Conservation (phyloP, 2,888 invertebrate species). For the Platerodrilus igneus region DNA sequence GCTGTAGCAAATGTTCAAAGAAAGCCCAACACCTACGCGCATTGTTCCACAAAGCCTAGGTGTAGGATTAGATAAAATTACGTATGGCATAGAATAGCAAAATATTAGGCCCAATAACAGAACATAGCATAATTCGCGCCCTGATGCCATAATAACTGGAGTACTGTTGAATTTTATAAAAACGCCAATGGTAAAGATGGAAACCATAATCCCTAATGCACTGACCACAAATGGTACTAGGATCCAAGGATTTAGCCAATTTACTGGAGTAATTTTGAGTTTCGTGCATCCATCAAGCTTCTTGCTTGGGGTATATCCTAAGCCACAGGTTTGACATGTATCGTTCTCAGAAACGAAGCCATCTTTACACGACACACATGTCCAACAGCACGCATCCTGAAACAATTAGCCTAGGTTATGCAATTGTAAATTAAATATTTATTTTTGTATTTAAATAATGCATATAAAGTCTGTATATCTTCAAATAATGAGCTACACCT, state of each 20-base stretch:
- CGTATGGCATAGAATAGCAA: constrained; percentile 67
- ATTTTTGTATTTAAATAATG: too few species aligned
- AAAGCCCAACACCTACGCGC: constrained; percentile 64
- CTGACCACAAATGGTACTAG: constrained; percentile 61
- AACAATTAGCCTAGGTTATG: too few species aligned
- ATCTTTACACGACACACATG: constrained; percentile 61
- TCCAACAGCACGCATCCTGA: constrained; percentile 65
- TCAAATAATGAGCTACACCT: too few species aligned
- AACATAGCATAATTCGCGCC: constrained; percentile 72
- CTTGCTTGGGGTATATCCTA: constrained; percentile 52
- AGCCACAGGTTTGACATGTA: constrained; percentile 55
- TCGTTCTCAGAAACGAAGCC: constrained; percentile 59
- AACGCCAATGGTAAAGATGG: constrained; percentile 58
- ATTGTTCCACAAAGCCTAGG: constrained; percentile 61
- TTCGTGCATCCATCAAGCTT: constrained; percentile 54
- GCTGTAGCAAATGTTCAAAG: constrained; percentile 69
- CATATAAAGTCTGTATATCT: too few species aligned
- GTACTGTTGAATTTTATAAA: constrained; percentile 54
- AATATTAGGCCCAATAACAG: constrained; percentile 65
- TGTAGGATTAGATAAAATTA: constrained; percentile 64
- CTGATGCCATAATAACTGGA: constrained; percentile 69
- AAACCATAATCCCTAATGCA: constrained; percentile 57
- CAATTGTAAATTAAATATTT: too few species aligned
- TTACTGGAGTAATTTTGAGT: constrained; percentile 56
- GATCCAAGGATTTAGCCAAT: constrained; percentile 63